Conservation (phyloP, 2,797 vertebrate genomes). For the Dryobates pubescens region DNA sequence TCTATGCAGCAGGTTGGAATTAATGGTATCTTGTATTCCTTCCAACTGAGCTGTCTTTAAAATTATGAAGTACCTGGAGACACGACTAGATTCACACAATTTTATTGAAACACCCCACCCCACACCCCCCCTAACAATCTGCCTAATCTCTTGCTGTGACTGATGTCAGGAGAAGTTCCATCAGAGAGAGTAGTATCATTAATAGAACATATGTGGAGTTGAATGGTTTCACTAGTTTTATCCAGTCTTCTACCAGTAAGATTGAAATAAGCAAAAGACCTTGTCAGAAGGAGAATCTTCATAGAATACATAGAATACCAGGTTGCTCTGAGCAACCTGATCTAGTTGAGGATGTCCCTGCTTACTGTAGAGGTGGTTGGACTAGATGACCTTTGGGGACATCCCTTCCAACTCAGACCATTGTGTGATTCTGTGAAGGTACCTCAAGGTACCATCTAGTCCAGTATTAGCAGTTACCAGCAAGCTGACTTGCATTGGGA, state of each 20-base stretch:
- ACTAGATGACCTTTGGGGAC: too few species aligned
- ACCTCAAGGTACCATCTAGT: too few species aligned
- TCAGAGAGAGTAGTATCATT: neutral
- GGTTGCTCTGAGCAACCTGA: too few species aligned
- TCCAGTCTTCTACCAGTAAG: neutral
- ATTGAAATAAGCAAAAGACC: neutral
- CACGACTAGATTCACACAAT: too few species aligned
- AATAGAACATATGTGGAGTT: neutral
- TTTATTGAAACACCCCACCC: neutral
- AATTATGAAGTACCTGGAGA: neutral
- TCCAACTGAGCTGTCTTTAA: neutral
- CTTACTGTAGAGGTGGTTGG: too few species aligned
- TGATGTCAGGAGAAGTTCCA: neutral
- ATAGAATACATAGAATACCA: too few species aligned
- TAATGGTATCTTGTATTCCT: neutral
- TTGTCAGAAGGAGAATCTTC: neutral
- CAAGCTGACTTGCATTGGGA: neutral
- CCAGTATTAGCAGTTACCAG: neutral
- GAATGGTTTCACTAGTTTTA: neutral
- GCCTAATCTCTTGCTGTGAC: neutral
- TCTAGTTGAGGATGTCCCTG: too few species aligned
- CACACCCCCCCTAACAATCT: neutral
- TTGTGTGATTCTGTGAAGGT: too few species aligned
- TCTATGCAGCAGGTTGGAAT: neutral
- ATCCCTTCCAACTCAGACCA: too few species aligned